These are phyloP conservation scores for Aspidiotus destructor DNA, from an alignment of 2,888 invertebrate genomes.

Conservation along the genomic window DNA sequence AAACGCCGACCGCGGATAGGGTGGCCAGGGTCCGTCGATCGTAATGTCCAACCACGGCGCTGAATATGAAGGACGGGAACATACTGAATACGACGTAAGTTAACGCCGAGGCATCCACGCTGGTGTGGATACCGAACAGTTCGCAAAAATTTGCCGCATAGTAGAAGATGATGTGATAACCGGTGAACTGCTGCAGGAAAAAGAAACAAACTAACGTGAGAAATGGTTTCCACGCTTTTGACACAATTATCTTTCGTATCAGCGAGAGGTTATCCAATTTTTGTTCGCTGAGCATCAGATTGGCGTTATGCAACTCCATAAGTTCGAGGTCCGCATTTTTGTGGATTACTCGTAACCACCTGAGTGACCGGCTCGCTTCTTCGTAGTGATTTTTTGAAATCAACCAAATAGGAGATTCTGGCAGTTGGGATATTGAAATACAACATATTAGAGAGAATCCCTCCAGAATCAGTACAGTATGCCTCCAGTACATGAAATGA, in stretches of 20 bases:
- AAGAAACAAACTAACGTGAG: conserved; percentile 55
- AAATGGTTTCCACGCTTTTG: conserved; percentile 58
- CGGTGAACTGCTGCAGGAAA: conserved; percentile 60
- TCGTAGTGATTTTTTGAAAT: not conserved
- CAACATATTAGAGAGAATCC: not conserved
- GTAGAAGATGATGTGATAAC: conserved; percentile 60
- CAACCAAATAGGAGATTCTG: conserved; percentile 15
- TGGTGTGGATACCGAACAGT: conserved; percentile 55
- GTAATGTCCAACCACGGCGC: conserved; percentile 54
- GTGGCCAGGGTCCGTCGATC: conserved; percentile 54
- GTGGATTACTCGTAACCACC: conserved; percentile 51
- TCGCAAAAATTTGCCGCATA: conserved; percentile 62
- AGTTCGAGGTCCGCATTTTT: conserved; percentile 54
- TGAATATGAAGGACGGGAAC: conserved; percentile 56
- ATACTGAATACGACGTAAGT: conserved; percentile 56
- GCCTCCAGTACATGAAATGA: conserved; percentile 56
- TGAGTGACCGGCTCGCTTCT: conserved; percentile 7
- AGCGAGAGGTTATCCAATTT: not conserved
- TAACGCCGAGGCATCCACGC: conserved; percentile 58
- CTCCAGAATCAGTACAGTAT: not conserved
- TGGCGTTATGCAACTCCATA: conserved; percentile 44
- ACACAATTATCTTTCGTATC: conserved; percentile 41
- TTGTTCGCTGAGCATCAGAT: not conserved
- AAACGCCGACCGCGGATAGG: conserved; percentile 54
- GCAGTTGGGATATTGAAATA: conserved; percentile 48